Percentiles rank a stretch among this genome's conserved stretches.
phyloP scores from a whole-genome alignment of 1,140 invertebrate genomes.

The Drosophila sturtevanti region DNA sequence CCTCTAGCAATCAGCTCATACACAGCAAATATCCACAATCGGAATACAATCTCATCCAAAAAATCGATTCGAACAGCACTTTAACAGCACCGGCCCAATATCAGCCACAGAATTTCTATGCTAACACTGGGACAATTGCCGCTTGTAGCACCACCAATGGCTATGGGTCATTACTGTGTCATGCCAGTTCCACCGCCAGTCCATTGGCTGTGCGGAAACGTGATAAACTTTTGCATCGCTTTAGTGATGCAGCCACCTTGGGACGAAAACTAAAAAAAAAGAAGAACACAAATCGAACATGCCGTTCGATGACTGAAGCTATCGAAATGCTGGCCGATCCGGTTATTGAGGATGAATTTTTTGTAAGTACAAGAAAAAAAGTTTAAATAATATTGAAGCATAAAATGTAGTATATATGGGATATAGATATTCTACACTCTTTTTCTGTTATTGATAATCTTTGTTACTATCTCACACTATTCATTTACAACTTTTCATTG shows the following conservation, averaged over 20 bases:
- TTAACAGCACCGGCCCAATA: conserved; percentile 73
- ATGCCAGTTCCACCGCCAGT: conserved; percentile 72
- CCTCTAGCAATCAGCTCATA: conserved; percentile 45
- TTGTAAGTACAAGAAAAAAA: conserved; percentile 69
- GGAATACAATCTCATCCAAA: conserved; percentile 80
- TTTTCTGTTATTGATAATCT: background rate
- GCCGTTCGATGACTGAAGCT: conserved; percentile 81
- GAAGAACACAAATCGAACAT: conserved; percentile 80
- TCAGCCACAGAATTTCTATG: conserved; percentile 78
- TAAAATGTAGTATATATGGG: no score
- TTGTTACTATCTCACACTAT: background rate
- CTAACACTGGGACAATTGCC: conserved; percentile 64
- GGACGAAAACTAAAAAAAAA: conserved; percentile 80
- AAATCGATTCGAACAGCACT: conserved; percentile 75
- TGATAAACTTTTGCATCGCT: conserved; percentile 79
- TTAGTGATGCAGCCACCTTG: conserved; percentile 82
- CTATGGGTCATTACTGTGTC: conserved; percentile 76
- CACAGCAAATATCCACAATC: conserved; percentile 78
- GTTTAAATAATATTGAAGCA: no score
- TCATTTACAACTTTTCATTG: conserved; percentile 1
- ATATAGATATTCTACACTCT: background rate
- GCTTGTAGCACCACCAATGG: conserved; percentile 54
- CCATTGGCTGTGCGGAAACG: conserved; percentile 75
- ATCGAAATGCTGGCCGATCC: conserved; percentile 82
- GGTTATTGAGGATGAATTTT: conserved; percentile 82